A percentile compares a stretch with the other conserved stretches of the same genome.
phyloP scores from a whole-genome alignment of 2,797 vertebrate species.

The Selene dorsalis region DNA sequence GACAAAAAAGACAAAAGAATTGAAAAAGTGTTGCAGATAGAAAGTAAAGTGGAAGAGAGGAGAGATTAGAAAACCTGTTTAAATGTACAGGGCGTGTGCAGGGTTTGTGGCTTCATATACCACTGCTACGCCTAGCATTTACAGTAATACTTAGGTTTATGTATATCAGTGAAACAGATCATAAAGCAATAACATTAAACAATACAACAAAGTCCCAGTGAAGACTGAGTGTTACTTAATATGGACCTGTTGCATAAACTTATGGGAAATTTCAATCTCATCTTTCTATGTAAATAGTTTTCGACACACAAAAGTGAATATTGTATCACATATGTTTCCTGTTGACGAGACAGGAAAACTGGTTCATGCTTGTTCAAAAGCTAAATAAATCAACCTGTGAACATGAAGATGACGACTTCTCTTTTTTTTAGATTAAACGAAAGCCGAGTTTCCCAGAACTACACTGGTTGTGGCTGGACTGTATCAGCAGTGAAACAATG shows the following conservation, averaged over 20 bases:
- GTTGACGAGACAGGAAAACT: neutral
- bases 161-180: constrained; percentile 8
- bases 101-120: neutral
- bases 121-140: neutral
- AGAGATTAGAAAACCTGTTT: neutral
- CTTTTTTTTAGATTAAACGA: constrained; percentile 3
- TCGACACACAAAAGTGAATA: neutral
- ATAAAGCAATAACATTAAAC: constrained; percentile 24
- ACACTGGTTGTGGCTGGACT: constrained; percentile 5
- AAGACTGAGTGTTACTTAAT: neutral
- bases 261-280: neutral
- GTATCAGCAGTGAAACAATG: constrained; percentile 66
- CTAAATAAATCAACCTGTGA: neutral
- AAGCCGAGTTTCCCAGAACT: constrained; percentile 13
- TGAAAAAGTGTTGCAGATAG: neutral
- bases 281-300: constrained; percentile 11
- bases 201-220: constrained; percentile 42
- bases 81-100: neutral
- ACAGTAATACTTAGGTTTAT: constrained; percentile 16
- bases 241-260: neutral
- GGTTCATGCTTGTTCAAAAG: constrained; percentile 2
- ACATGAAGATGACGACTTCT: neutral
- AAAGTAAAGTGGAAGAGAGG: neutral
- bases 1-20: neutral
- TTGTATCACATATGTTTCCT: neutral